A percentile compares a stretch with the other conserved stretches of the same genome.
Evolutionary conservation across 2,113 vertebrate species (phyloP).

Genomic region (Aspiorhynchus laticeps): DNA sequence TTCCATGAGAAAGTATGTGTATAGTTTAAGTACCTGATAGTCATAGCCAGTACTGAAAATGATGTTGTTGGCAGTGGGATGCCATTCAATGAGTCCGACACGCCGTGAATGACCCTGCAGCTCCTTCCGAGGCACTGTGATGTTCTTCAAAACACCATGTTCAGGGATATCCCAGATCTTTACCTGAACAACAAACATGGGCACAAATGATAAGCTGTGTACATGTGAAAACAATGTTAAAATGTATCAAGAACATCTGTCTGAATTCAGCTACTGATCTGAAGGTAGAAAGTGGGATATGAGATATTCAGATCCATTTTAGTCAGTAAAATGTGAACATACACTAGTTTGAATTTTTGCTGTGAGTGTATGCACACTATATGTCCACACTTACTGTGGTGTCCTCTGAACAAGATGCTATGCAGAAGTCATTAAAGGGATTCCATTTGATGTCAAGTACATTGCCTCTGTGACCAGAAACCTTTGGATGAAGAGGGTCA

Average conservation of each 20-base stretch:
- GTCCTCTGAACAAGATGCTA: slow-evolving; percentile 96
- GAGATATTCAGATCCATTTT: not conserved
- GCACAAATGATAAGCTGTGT: slow-evolving; percentile 3
- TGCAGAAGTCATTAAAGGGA: slow-evolving; percentile 89
- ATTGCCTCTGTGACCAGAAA: slow-evolving; percentile 86
- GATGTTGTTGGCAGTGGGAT: slow-evolving; percentile 87
- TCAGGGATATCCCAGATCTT: slow-evolving; percentile 93
- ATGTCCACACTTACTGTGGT: slow-evolving; percentile 75
- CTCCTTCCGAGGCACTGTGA: slow-evolving; percentile 83
- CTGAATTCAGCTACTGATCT: not conserved
- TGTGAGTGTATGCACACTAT: not conserved
- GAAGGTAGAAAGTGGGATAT: not conserved
- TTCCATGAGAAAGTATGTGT: slow-evolving; percentile 2
- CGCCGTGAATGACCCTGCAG: slow-evolving; percentile 85
- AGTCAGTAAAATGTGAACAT: not conserved
- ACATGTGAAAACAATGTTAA: not conserved
- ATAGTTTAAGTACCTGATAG: slow-evolving; percentile 81
- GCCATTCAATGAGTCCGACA: slow-evolving; percentile 95
- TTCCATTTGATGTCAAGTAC: slow-evolving; percentile 97
- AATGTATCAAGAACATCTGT: not conserved
- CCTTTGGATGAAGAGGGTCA: slow-evolving; percentile 86
- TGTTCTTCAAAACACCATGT: slow-evolving; percentile 78
- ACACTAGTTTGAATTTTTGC: not conserved
- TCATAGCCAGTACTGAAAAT: slow-evolving; percentile 92
- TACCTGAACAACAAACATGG: slow-evolving; percentile 74